Conservation (phyloP, 1,140 invertebrate species). For the Drosophila melanogaster region Release_6_plus_ISO1_MT NT_037436.4:6543501-6544000, state of each 20-base stretch:
- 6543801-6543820: neutral
- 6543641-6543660: slow-evolving; percentile 40
- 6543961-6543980: slow-evolving; percentile 70
- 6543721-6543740: slow-evolving; percentile 49
- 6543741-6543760: slow-evolving; percentile 10
- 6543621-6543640: slow-evolving; percentile 68
- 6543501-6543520: slow-evolving; percentile 81
- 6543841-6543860: slow-evolving; percentile 10
- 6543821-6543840: slow-evolving; percentile 15
- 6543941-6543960: slow-evolving; percentile 33
- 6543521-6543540: slow-evolving; percentile 68
- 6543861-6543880: neutral
- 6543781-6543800: slow-evolving; percentile 50
- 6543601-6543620: slow-evolving; percentile 65
- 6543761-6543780: neutral
- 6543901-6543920: slow-evolving; percentile 21
- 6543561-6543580: neutral
- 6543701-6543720: slow-evolving; percentile 15
- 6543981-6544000: slow-evolving; percentile 58
- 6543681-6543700: slow-evolving; percentile 37
- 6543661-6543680: slow-evolving; percentile 71
- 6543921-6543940: slow-evolving; percentile 8
- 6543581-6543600: slow-evolving; percentile 22
- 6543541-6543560: neutral
- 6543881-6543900: slow-evolving; percentile 12